A percentile compares a stretch with the other conserved stretches of the same genome.
phyloP scores from a whole-genome alignment of 2,888 invertebrate genomes.

The Choreutis nemorana region DNA sequence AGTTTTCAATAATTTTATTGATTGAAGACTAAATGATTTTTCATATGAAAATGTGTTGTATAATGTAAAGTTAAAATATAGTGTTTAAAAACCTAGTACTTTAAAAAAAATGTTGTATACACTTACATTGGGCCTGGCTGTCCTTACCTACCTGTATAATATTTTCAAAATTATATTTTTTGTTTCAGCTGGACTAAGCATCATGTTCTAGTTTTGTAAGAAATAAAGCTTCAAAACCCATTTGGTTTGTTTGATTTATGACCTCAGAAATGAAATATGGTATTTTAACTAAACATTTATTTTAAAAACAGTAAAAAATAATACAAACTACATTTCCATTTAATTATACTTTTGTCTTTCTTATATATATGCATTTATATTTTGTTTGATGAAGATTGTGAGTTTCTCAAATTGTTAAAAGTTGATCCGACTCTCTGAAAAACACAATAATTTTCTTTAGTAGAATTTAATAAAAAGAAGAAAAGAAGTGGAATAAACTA shows the following conservation, averaged over 20 bases:
- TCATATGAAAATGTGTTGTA: too few relatives aligned
- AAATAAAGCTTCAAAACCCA: constrained; percentile 9
- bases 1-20: too few relatives aligned
- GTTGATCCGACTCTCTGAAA: constrained; percentile 51
- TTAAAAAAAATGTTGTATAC: too few relatives aligned
- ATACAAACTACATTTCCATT: constrained; percentile 21
- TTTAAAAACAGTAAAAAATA: constrained; percentile 30
- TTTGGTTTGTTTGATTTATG: not conserved
- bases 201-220: constrained; percentile 8
- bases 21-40: too few relatives aligned
- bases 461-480: too few relatives aligned
- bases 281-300: not conserved
- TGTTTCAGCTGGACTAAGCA: constrained; percentile 70
- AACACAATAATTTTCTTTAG: constrained; percentile 11
- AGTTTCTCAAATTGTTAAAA: constrained; percentile 29
- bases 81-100: too few relatives aligned
- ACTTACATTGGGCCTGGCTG: too few relatives aligned
- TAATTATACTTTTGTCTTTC: constrained; percentile 10
- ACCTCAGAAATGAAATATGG: not conserved
- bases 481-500: too few relatives aligned
- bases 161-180: constrained; percentile 31
- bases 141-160: too few relatives aligned
- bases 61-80: too few relatives aligned
- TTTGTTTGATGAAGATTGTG: constrained; percentile 22
- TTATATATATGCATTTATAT: constrained; percentile 11